Base-by-base conservation (phyloP, 1,140 invertebrate genomes). In the Aphelinus atriplicis region DNA sequence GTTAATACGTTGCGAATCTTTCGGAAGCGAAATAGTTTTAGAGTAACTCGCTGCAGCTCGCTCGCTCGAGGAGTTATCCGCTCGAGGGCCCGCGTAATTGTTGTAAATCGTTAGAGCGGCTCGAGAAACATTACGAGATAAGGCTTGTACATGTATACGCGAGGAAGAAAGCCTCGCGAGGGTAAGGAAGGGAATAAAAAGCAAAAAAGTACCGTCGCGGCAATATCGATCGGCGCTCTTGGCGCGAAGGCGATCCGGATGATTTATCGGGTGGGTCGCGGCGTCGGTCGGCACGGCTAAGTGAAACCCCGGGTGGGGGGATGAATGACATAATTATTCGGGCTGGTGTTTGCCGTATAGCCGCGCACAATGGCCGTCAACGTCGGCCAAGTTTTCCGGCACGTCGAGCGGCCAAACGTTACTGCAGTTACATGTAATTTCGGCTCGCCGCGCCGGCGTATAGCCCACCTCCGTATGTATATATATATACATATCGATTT, bases 301-400 rank as follows among this genome's bases (percentile, higher is more conserved):
- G 47, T 50, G 42, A 47, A 48, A 0, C 43, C 62, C 47, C 10
- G 2, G 58, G 58, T 2, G 7, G 26, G 48, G 6, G 43, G 10
- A 43, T 63, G 51, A 71, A 63, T 63, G 69, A 63, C 69, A 63
- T 71, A 63, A 71, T 71, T 71, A 71, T 71, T 71, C 68, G 68
- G 47, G 51, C 42, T 58, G 48, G 3, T 71, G 69, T 71, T 71
- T 48, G 60, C 69, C 62, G 55, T 63, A 55, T 71, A 26, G 26
- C 26, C 60, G 62, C 69, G 60, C 45, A 45, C 26, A 69, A 48
- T 3, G 66, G 55, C 46, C 55, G 3, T 65, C 48, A 5, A 6
- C n/a, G 55, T 9, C 9, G 7, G 46, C 55, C 3, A 68, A 56
- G 64, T 56, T 66, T 66, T 56, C 26, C 64, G 64, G 51, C 45